Conservation (phyloP, 2,113 vertebrate species). For the Microcebus tavaratra region DNA sequence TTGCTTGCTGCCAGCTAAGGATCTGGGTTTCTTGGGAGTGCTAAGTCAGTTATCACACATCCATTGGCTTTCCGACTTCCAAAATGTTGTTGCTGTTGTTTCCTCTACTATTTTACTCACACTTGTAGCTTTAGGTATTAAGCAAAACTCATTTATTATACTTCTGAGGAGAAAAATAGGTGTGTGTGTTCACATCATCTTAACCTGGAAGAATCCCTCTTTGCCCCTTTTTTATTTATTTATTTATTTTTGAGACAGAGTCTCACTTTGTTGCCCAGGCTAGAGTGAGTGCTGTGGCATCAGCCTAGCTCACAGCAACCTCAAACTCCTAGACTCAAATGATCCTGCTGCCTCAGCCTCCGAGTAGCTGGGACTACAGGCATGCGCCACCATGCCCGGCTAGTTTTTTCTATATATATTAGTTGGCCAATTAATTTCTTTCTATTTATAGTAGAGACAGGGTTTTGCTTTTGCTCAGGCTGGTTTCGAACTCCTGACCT, state of each 20-base stretch:
- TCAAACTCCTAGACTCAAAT: no score
- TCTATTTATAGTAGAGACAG: no score
- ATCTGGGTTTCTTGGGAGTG: not conserved
- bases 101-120: constrained; percentile 20
- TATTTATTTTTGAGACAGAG: not conserved
- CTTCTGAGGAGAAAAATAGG: not conserved
- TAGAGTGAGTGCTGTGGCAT: no score
- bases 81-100: not conserved
- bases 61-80: not conserved
- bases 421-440: no score
- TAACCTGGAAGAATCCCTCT: not conserved
- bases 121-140: not conserved
- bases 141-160: not conserved
- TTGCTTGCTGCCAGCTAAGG: not conserved
- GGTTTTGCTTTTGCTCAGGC: no score
- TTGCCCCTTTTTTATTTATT: not conserved
- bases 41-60: not conserved
- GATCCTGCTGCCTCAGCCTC: no score
- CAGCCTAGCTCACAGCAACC: no score
- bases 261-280: no score
- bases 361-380: no score
- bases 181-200: not conserved
- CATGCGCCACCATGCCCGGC: no score
- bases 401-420: no score
- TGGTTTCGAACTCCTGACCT: no score